These are phyloP conservation scores for Prionace glauca DNA, from an alignment of 2,797 vertebrate genomes.

Conservation along the genomic window DNA sequence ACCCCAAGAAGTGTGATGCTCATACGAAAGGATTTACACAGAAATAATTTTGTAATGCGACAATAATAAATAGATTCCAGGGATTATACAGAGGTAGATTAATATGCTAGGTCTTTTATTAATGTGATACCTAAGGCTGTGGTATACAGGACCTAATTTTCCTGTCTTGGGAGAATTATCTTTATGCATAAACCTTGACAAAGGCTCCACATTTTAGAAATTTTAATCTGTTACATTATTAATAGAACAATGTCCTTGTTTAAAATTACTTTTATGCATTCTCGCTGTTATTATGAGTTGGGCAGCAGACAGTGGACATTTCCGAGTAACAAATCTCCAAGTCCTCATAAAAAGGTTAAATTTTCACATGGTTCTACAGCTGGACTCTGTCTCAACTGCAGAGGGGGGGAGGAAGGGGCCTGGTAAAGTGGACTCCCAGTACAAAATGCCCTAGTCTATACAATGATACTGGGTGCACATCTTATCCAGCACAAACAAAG, in stretches of 20 bases:
- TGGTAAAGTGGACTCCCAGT: background rate
- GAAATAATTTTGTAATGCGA: background rate
- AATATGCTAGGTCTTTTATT: background rate
- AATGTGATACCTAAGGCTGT: background rate
- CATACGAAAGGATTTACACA: background rate
- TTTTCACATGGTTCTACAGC: background rate
- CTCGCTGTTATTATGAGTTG: background rate
- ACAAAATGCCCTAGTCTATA: background rate
- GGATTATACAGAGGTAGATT: background rate
- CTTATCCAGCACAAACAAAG: background rate
- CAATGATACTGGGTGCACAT: background rate
- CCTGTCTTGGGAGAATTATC: background rate
- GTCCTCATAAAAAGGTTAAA: background rate
- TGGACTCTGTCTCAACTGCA: background rate
- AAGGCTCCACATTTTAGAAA: background rate
- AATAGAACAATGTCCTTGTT: background rate
- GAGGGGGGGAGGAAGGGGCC: background rate
- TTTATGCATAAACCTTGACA: constrained; percentile 2
- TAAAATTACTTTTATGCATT: background rate
- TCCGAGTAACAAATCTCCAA: background rate
- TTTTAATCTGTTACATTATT: constrained; percentile 20
- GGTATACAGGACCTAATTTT: background rate
- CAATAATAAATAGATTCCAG: background rate
- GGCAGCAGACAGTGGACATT: background rate
- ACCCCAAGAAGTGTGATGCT: background rate